Base-by-base conservation (phyloP, 1,140 invertebrate species). In the Pseudobourletiella spinata region DNA sequence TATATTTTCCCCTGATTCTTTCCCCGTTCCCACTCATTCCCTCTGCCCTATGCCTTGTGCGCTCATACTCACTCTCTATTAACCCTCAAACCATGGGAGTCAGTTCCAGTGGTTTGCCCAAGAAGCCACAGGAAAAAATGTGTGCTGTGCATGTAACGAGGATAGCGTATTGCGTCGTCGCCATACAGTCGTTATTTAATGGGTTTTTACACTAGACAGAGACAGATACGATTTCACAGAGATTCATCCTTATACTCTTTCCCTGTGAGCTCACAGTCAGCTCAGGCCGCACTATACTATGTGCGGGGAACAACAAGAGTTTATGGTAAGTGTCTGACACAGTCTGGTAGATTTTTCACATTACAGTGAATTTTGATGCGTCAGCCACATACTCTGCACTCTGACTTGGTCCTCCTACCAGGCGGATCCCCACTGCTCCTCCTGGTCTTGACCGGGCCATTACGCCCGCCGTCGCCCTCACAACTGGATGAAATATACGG, bases 61-160 rank as follows among this genome's bases (percentile, higher is more conserved):
- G n/a, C n/a, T n/a, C n/a, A n/a, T n/a, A n/a, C 22, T 22, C 46
- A 11, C 6, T 48, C 15, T n/a, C 15, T 8, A n/a, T 48, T 18
- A 11, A n/a, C 35, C 35, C n/a, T 39, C n/a, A 11, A 8, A 18
- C 44, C 44, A 46, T 8, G 8, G 44, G 6, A 46, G 24, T 39
- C 32, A 39, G 48, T 51, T 51, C n/a, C 48, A 51, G 48, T 51
- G 48, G 48, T 51, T 51, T 51, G 15, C 18, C 22, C 15, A 46
- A 46, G 8, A 8, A 20, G 44, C 6, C 8, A 14, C 6, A 46
- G 18, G 6, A 14, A 14, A 20, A 4, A 46, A 14, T 46, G 8
- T 46, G 15, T 46, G 15, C 44, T 11, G 4, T 51, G 48, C 6
- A 46, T 20, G 43, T 20, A 46, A 22, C 43, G 6, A 46, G 18